Evolutionary conservation across 2,113 vertebrate species (phyloP).

Genomic region (Ceyx cyanopectus): DNA sequence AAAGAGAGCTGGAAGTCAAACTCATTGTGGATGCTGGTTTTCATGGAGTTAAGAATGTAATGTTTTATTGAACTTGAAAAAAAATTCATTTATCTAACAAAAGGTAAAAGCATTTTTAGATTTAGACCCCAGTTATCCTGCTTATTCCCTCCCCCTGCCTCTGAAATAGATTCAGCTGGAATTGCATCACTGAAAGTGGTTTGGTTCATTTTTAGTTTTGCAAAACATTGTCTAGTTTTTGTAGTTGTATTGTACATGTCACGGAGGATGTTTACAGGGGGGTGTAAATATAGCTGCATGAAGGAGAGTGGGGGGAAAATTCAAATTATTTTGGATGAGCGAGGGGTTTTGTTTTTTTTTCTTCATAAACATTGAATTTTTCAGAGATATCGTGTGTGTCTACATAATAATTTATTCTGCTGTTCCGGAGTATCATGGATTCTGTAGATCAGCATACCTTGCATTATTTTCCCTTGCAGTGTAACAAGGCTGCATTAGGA

Average conservation of each 20-base stretch:
- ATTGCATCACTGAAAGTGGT: slow-evolving; percentile 12
- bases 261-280: not conserved
- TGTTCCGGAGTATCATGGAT: not conserved
- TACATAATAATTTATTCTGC: not conserved
- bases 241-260: fast-evolving
- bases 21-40: not conserved
- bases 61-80: not conserved
- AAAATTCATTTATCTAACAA: not conserved
- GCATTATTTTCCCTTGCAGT: not conserved
- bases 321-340: not conserved
- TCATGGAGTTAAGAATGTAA: not conserved
- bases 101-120: not conserved
- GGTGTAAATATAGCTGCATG: not conserved
- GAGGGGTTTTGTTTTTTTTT: not conserved
- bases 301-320: not conserved
- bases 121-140: not conserved
- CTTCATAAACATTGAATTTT: not conserved
- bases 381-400: not conserved
- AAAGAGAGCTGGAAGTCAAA: not conserved
- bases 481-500: not conserved
- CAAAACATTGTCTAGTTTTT: not conserved
- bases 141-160: not conserved
- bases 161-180: slow-evolving; percentile 38
- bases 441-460: not conserved
- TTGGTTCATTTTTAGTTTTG: not conserved